Conservation (phyloP, 1,140 invertebrate genomes). For the Eumaeus atala region DNA sequence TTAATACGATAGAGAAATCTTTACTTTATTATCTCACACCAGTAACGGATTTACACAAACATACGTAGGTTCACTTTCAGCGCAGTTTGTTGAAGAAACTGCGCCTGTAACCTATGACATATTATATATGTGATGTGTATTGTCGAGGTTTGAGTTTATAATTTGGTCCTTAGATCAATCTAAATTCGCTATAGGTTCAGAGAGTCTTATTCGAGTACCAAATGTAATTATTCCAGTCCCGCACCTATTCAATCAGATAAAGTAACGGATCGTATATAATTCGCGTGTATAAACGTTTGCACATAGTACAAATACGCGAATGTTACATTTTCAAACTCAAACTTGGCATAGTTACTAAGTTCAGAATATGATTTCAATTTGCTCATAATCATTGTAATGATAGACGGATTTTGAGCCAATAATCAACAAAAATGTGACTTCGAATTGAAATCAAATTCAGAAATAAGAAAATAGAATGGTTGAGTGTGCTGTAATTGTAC, state of each 20-base stretch:
- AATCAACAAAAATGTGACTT: background rate
- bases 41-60: conserved; percentile 4
- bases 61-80: background rate
- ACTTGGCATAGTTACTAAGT: background rate
- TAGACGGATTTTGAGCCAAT: background rate
- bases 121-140: too few species aligned
- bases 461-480: conserved; percentile 24
- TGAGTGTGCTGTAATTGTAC: conserved; percentile 59
- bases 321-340: background rate
- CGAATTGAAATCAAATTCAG: conserved; percentile 8
- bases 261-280: too few species aligned
- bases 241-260: background rate
- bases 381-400: background rate
- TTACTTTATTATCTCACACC: conserved; percentile 26
- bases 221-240: conserved; percentile 11
- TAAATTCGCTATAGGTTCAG: conserved; percentile 9
- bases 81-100: too few species aligned
- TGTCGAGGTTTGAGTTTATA: too few species aligned
- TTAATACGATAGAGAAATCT: conserved; percentile 22
- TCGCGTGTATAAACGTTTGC: too few species aligned
- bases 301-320: too few species aligned
- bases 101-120: too few species aligned
- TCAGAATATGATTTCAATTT: conserved; percentile 1
- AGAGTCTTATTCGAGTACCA: conserved; percentile 7
- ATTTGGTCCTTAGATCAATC: background rate